A percentile compares a stretch with the other conserved stretches of the same genome.
Evolutionary conservation across 2,797 vertebrate genomes (phyloP).

Genomic region (Pachyuromys duprasi): DNA sequence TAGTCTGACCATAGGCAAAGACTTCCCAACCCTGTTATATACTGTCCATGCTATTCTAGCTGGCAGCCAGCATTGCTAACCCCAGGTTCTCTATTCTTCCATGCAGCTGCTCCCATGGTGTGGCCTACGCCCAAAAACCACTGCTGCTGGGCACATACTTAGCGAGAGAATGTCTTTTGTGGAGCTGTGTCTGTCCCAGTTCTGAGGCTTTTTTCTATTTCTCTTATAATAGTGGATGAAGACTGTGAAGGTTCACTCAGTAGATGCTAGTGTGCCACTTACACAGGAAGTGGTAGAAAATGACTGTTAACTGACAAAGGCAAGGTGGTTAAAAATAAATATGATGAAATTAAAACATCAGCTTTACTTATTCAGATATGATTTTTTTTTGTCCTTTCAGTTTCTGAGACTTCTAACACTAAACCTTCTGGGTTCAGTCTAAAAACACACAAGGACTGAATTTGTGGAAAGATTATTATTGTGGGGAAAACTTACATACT

Average conservation of each 20-base stretch:
- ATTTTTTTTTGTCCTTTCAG: background rate
- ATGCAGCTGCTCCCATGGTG: background rate
- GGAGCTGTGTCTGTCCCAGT: background rate
- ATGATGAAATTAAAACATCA: conserved; percentile 33
- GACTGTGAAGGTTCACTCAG: background rate
- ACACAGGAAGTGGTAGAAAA: conserved; percentile 58
- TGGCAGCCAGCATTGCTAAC: conserved; percentile 29
- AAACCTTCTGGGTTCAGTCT: conserved; percentile 16
- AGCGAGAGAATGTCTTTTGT: background rate
- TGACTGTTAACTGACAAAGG: conserved; percentile 8
- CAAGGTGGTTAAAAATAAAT: conserved; percentile 24
- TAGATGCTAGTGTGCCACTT: background rate
- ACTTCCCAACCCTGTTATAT: background rate
- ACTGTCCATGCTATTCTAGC: background rate
- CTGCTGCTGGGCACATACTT: background rate
- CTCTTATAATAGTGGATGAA: conserved; percentile 5
- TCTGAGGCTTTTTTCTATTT: background rate
- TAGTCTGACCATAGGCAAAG: background rate
- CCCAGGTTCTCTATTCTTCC: background rate
- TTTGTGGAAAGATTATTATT: background rate
- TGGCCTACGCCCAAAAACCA: background rate
- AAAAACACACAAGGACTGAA: background rate
- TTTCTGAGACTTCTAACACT: conserved; percentile 36
- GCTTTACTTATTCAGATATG: background rate
- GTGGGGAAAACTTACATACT: background rate